Evolutionary conservation across 2,888 invertebrate genomes (phyloP), one percentile per base, ranked within the genome.

Genomic region (Drosophila kambysellisi): DNA sequence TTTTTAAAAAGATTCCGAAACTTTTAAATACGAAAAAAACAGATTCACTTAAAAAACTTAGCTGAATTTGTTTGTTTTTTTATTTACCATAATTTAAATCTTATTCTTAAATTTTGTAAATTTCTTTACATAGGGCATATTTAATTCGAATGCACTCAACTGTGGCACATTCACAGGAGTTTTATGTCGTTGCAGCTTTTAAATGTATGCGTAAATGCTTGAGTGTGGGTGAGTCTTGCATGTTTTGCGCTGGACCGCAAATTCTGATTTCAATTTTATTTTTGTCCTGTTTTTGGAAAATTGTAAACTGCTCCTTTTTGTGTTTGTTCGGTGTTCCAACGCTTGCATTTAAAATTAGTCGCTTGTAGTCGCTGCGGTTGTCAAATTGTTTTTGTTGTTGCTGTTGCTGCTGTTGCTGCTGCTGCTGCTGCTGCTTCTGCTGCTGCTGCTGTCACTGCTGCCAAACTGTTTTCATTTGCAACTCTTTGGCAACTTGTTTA

Each of bases 361-460:
- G 83, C 86, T 86, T 85, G 85, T 85, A 85, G 72, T 74, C 76
- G 83, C 74, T 88, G 85, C 69, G 89, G 88, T 81, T 88, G 81
- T 75, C 74, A 78, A 63, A 71, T 66, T 86, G 76, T 76, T 79
- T 60, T 64, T 83, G 66, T 58, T 60, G 46, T 48, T 69, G 62
- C 30, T 56, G 62, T 33, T 67, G 61, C 17, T 81, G 67, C 20
- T 72, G 70, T 9, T 74, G 70, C 9, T 75, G 60, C 29, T 72
- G 48, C 25, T 64, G 71, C 20, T 68, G 65, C 61, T 66, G 37
- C 43, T 67, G 62, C 63, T n/a, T n/a, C 11, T 74, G 70, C 9
- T 75, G 60, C 29, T 72, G 48, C 25, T 64, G 71, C 20, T 68
- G 65, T 68, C 59, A 52, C 61, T 66, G 37, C 43, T 67, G 62